Evolutionary conservation across 2,797 vertebrate species (phyloP).

Genomic region (Dipus sagitta): DNA sequence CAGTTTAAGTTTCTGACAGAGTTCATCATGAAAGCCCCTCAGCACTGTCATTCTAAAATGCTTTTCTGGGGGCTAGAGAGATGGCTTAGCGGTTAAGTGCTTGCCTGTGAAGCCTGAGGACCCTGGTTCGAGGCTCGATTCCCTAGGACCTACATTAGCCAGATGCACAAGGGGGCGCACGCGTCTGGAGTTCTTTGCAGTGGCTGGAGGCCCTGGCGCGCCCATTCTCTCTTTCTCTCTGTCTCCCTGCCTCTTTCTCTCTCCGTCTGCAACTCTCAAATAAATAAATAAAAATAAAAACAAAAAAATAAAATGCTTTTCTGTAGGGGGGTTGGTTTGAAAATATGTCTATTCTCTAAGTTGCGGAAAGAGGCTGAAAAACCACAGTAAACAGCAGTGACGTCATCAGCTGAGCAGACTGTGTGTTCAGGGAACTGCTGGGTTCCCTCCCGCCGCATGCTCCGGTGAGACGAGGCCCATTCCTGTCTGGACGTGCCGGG

Average conservation of each 20-base stretch:
- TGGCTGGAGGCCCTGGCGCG: no score
- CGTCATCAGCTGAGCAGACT: not conserved
- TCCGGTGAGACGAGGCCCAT: no score
- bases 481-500: not conserved
- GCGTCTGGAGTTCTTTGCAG: no score
- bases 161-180: no score
- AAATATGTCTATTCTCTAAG: not conserved
- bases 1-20: not conserved
- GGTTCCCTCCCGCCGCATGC: not conserved
- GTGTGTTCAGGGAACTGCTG: rapidly evolving
- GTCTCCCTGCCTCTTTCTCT: no score
- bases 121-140: no score
- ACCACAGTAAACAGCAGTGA: not conserved
- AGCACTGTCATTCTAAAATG: conserved; percentile 7
- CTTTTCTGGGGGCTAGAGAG: not conserved
- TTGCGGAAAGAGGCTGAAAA: not conserved
- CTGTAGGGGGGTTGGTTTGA: not conserved
- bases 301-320: not conserved
- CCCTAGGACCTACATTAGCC: no score
- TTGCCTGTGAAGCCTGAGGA: no score
- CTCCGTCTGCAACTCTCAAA: no score
- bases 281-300: no score
- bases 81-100: no score
- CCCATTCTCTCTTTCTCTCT: no score
- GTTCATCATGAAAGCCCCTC: not conserved